A percentile compares a stretch with the other conserved stretches of the same genome.
phyloP scores from a whole-genome alignment of 2,888 invertebrate genomes.

The Drosophila suboccidentalis region DNA sequence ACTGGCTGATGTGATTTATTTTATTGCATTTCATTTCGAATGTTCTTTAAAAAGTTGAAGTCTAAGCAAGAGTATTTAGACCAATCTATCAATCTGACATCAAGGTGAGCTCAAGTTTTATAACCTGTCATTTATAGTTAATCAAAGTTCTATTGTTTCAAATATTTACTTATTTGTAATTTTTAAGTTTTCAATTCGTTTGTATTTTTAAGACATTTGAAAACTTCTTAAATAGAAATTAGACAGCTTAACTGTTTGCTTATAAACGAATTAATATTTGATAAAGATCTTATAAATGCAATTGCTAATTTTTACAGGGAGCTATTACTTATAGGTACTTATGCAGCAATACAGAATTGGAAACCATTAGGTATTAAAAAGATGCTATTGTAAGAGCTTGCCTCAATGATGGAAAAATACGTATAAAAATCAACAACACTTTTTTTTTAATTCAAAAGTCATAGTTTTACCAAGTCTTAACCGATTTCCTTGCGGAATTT shows the following conservation, averaged over 20 bases:
- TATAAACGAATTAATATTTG: neutral
- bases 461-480: no score
- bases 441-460: no score
- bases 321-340: no score
- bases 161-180: neutral
- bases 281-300: neutral
- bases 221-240: neutral
- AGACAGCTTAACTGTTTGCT: no score
- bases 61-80: neutral
- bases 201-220: neutral
- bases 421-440: no score
- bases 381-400: no score
- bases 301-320: no score
- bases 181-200: neutral
- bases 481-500: no score
- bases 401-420: no score
- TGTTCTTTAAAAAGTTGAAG: slow-evolving; percentile 4
- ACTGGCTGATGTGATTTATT: slow-evolving; percentile 41
- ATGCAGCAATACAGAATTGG: no score
- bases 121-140: neutral
- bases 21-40: slow-evolving; percentile 12
- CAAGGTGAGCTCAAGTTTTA: slow-evolving; percentile 35
- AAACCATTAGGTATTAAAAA: no score
- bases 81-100: neutral
- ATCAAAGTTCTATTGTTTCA: neutral